phyloP scores from a whole-genome alignment of 1,140 invertebrate species.

The Halictus rubicundus region DNA sequence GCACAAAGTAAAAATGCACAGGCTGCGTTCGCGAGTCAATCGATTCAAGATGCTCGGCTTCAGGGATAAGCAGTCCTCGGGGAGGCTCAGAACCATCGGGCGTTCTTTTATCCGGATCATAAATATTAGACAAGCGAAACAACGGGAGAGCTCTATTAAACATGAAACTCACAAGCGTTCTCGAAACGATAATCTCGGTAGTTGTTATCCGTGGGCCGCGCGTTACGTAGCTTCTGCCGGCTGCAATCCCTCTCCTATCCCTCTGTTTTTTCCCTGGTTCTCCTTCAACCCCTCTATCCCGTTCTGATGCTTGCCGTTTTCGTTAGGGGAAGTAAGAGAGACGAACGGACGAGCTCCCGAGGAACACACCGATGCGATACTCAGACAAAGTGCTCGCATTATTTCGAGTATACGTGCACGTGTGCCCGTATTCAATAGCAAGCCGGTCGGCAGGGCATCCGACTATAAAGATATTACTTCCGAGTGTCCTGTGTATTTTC shows the following conservation, averaged over 20 bases:
- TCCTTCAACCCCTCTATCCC: neutral
- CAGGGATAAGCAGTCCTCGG: neutral
- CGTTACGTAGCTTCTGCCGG: constrained; percentile 19
- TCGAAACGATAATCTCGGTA: constrained; percentile 33
- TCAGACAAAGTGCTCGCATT: constrained; percentile 29
- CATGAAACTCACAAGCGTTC: constrained; percentile 7
- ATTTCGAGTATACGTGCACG: constrained; percentile 30
- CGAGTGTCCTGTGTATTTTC: constrained; percentile 59
- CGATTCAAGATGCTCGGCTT: neutral
- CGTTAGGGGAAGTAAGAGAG: neutral
- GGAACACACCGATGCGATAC: neutral
- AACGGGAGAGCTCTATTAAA: constrained; percentile 26
- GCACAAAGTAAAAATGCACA: no score
- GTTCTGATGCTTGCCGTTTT: no score
- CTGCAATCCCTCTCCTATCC: constrained; percentile 19
- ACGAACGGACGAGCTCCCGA: neutral
- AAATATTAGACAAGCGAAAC: constrained; percentile 31
- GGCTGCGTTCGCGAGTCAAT: neutral
- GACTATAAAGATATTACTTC: constrained; percentile 66
- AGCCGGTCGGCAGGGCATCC: constrained; percentile 2
- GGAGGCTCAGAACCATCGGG: neutral
- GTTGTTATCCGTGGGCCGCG: constrained; percentile 4
- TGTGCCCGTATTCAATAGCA: constrained; percentile 32
- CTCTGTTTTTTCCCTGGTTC: neutral
- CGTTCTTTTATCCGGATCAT: neutral